A percentile compares a stretch with the other conserved stretches of the same genome.
Conservation (phyloP, 1,140 invertebrate genomes). For the Euura lappo region DNA sequence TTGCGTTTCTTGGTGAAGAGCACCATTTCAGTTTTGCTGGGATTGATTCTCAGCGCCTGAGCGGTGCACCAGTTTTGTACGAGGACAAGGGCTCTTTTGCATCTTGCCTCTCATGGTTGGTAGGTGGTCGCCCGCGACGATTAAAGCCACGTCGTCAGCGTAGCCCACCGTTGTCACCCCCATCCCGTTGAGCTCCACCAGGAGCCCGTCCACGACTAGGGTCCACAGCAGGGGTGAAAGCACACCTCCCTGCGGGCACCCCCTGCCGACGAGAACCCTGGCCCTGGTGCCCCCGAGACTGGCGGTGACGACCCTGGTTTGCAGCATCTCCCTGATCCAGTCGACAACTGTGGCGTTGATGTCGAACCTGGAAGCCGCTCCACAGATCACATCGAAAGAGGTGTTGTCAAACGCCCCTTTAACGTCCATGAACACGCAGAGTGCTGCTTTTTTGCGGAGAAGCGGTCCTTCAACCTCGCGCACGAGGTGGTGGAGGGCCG, state of each 20-base stretch:
- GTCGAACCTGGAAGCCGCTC: constrained; percentile 1
- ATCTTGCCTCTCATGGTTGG: too few relatives aligned
- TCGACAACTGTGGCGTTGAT: constrained; percentile 11
- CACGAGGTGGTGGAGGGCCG: too few relatives aligned
- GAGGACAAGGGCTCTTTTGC: too few relatives aligned
- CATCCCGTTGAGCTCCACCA: background rate
- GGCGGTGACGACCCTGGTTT: constrained; percentile 9
- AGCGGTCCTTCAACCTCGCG: background rate
- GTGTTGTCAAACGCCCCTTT: constrained; percentile 20
- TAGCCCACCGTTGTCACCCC: too few relatives aligned
- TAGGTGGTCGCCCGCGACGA: too few relatives aligned
- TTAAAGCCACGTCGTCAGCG: too few relatives aligned
- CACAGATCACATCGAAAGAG: constrained; percentile 15
- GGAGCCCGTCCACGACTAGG: background rate
- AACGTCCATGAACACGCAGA: constrained; percentile 15
- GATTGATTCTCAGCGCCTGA: too few relatives aligned
- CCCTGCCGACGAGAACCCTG: background rate
- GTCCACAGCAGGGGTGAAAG: background rate
- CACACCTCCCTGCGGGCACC: constrained; percentile 5
- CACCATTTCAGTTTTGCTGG: too few relatives aligned
- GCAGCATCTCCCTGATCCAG: constrained; percentile 12
- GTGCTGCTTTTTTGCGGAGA: background rate
- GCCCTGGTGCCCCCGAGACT: background rate
- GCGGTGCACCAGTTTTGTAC: too few relatives aligned
- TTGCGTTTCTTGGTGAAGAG: too few relatives aligned